These are phyloP conservation scores for Tichodroma muraria DNA, from an alignment of 2,113 vertebrate species.

Conservation along the genomic window DNA sequence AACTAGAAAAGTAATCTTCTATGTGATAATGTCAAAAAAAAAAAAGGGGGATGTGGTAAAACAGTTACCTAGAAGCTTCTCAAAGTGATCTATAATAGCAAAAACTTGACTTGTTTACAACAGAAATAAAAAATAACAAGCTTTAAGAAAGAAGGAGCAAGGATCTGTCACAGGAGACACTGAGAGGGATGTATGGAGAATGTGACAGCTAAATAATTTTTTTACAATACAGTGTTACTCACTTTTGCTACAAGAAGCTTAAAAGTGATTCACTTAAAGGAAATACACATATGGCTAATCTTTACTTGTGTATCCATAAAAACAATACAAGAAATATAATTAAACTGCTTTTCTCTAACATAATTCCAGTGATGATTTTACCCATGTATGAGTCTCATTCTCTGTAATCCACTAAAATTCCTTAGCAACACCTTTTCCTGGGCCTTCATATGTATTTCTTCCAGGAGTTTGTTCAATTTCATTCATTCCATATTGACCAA, in stretches of 20 bases:
- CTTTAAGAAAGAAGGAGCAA: background rate
- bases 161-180: background rate
- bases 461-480: background rate
- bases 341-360: background rate
- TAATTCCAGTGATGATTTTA: background rate
- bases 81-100: background rate
- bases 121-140: background rate
- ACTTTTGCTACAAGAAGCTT: background rate
- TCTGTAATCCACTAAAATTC: background rate
- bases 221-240: background rate
- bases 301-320: background rate
- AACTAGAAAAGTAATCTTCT: background rate
- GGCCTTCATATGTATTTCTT: background rate
- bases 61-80: background rate
- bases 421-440: background rate
- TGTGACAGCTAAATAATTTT: background rate
- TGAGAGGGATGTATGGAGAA: background rate
- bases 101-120: background rate
- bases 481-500: background rate
- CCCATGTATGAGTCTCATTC: background rate
- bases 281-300: background rate
- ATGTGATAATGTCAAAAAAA: background rate
- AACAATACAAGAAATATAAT: background rate
- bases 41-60: background rate
- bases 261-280: background rate